A percentile compares a stretch with the other conserved stretches of the same genome.
Evolutionary conservation across 2,888 invertebrate genomes (phyloP).

Genomic region (Vannuccia rotundouncinata): DNA sequence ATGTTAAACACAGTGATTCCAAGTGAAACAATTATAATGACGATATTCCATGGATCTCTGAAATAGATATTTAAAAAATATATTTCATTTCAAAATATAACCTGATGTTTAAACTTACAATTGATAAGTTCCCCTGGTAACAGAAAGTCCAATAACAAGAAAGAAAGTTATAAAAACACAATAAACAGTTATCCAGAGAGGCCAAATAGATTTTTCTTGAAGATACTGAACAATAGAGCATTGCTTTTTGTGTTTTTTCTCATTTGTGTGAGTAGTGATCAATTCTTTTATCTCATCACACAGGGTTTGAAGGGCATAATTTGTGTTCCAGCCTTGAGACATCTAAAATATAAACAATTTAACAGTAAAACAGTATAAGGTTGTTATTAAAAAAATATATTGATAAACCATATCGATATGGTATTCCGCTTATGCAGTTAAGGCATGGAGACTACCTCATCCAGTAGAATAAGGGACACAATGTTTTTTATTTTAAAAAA

Average conservation of each 20-base stretch:
- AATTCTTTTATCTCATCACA: not conserved
- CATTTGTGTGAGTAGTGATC: not conserved
- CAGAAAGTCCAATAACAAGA: not conserved
- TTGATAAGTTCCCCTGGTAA: not conserved
- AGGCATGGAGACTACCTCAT: too few species aligned
- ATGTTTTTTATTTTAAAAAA: too few species aligned
- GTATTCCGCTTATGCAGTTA: too few species aligned
- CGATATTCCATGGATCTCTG: conserved; percentile 2
- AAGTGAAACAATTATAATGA: not conserved
- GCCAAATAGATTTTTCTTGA: conserved; percentile 8
- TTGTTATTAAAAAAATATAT: too few species aligned
- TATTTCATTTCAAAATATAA: not conserved
- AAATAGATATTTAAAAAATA: not conserved
- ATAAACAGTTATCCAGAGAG: not conserved
- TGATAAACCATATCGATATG: too few species aligned
- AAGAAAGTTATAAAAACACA: not conserved
- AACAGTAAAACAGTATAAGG: too few species aligned
- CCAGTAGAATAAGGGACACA: too few species aligned
- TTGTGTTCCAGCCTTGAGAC: not conserved
- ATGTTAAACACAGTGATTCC: not conserved
- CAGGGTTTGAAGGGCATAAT: not conserved
- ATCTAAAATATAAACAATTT: not conserved
- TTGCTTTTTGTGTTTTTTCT: not conserved
- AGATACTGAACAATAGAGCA: not conserved
- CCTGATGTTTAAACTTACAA: not conserved